Evolutionary conservation across 1,140 invertebrate genomes (phyloP).

Genomic region (Proctacanthus coquilletti): DNA sequence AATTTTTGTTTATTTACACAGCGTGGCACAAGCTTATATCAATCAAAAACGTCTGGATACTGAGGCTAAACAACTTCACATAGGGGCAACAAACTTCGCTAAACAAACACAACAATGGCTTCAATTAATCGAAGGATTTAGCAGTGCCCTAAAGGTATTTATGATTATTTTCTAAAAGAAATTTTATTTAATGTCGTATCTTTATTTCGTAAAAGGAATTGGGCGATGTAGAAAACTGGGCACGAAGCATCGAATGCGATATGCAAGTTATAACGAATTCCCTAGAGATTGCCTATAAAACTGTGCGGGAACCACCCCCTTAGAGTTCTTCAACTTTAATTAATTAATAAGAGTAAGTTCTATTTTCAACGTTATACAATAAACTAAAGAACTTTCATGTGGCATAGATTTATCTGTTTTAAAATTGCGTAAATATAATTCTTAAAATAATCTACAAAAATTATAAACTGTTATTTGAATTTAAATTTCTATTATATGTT

Average conservation of each 20-base stretch:
- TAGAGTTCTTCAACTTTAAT: no score
- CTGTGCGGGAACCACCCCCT: constrained; percentile 36
- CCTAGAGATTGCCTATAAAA: constrained; percentile 90
- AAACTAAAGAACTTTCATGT: no score
- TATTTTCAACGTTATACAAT: no score
- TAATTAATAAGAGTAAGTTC: no score
- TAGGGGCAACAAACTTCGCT: constrained; percentile 84
- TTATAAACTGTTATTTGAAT: no score
- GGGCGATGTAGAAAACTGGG: constrained; percentile 98
- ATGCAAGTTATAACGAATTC: constrained; percentile 86
- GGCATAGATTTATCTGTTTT: no score
- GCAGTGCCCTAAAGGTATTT: constrained; percentile 68
- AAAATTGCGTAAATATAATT: no score
- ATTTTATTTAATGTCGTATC: background rate
- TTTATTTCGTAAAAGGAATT: constrained; percentile 49
- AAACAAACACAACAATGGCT: constrained; percentile 96
- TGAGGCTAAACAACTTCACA: constrained; percentile 92
- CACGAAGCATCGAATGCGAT: constrained; percentile 89
- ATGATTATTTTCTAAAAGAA: background rate
- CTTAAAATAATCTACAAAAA: no score
- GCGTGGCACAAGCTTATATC: constrained; percentile 90
- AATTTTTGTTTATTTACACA: constrained; percentile 28
- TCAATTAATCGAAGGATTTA: constrained; percentile 85
- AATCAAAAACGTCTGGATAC: constrained; percentile 95
- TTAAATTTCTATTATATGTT: no score